These are phyloP conservation scores for Coptodon bakossiorum DNA, from an alignment of 2,113 vertebrate genomes.

Conservation along the genomic window DNA sequence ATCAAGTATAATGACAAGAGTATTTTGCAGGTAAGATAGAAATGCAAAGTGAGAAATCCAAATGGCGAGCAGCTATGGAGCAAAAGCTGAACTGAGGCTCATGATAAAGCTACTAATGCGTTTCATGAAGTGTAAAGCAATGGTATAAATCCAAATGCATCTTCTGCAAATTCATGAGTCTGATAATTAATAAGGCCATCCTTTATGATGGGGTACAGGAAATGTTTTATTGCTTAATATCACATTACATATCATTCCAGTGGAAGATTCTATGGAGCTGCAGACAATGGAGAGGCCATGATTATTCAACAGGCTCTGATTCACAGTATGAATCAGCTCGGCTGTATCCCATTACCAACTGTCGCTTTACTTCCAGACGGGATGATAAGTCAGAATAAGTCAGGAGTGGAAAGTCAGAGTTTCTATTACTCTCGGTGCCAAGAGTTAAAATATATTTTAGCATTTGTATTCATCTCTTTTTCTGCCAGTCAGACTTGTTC, in stretches of 20 bases:
- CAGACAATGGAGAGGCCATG: not conserved
- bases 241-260: not conserved
- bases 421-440: not conserved
- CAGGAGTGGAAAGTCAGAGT: not conserved
- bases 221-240: not conserved
- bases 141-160: not conserved
- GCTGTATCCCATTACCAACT: not conserved
- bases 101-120: not conserved
- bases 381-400: not conserved
- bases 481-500: not conserved
- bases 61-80: not conserved
- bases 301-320: slow-evolving; percentile 9
- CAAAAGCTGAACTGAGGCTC: not conserved
- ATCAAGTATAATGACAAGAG: not conserved
- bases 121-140: not conserved
- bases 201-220: not conserved
- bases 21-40: not conserved
- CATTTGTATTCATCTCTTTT: not conserved
- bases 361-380: not conserved
- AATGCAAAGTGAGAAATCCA: not conserved
- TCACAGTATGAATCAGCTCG: not conserved
- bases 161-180: not conserved
- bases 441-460: not conserved
- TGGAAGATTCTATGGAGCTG: not conserved
- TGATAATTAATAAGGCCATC: not conserved